Conservation (phyloP, 1,140 invertebrate species). For the Acromyrmex echinatior region DNA sequence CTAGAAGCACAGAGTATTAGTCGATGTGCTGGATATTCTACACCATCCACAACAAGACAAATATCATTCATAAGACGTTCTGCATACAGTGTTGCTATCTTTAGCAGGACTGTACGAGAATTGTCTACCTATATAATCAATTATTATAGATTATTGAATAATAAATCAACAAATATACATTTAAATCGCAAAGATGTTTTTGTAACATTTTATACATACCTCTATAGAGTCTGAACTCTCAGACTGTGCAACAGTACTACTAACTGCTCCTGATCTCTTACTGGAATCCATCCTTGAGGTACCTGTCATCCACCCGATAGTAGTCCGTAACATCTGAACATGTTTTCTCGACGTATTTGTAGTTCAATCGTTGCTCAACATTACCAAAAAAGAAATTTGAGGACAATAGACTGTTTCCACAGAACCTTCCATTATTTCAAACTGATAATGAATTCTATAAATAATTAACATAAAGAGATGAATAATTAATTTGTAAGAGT, state of each 20-base stretch:
- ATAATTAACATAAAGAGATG: not conserved
- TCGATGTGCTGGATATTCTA: conserved; percentile 95
- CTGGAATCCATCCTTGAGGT: conserved; percentile 65
- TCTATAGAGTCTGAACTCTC: conserved; percentile 75
- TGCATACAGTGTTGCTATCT: conserved; percentile 94
- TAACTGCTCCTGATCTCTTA: conserved; percentile 37
- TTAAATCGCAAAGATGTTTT: not conserved
- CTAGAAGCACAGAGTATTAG: conserved; percentile 97
- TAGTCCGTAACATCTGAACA: conserved; percentile 76
- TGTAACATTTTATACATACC: conserved; percentile 46
- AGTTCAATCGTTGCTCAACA: conserved; percentile 4
- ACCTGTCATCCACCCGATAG: conserved; percentile 78
- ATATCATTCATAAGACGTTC: conserved; percentile 95
- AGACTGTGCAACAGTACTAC: conserved; percentile 30
- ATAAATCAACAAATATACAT: not conserved
- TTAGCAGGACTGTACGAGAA: conserved; percentile 92
- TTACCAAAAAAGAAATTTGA: not conserved
- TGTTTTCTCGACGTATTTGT: conserved; percentile 66
- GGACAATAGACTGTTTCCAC: not conserved
- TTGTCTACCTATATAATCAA: conserved; percentile 91
- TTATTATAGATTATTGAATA: conserved; percentile 1
- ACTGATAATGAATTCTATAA: not conserved
- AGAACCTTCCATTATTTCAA: not conserved
- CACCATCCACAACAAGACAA: conserved; percentile 92
- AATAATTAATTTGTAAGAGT: not conserved